A percentile compares a stretch with the other conserved stretches of the same genome.
Conservation (phyloP, 2,113 vertebrate genomes). For the Lophochroa leadbeateri region DNA sequence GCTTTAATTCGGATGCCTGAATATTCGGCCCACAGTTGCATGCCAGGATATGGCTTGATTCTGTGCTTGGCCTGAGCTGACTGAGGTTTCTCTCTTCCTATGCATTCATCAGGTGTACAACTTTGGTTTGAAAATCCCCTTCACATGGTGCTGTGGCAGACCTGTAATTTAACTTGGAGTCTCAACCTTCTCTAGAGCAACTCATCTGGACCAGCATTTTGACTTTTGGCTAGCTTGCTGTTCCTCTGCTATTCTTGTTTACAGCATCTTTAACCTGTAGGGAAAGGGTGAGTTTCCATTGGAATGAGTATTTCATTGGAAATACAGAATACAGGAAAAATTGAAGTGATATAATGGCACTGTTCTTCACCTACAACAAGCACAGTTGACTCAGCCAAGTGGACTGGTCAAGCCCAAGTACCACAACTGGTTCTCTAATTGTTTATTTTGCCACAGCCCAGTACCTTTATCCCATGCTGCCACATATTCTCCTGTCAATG, state of each 20-base stretch:
- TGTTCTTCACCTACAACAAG: neutral
- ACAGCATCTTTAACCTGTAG: neutral
- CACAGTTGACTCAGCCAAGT: neutral
- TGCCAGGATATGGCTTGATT: neutral
- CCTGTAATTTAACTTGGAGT: neutral
- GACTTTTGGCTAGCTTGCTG: neutral
- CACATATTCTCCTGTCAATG: neutral
- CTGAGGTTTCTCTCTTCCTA: neutral
- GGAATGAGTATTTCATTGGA: neutral
- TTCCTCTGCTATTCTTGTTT: neutral
- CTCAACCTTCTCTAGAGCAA: neutral
- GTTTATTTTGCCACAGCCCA: neutral
- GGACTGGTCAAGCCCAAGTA: neutral
- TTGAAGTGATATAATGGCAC: neutral
- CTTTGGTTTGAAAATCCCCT: neutral
- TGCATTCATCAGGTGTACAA: neutral
- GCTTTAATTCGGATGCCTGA: neutral
- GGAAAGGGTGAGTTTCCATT: neutral
- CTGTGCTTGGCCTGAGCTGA: accelerated
- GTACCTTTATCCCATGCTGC: neutral
- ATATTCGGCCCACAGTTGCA: neutral
- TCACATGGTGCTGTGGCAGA: accelerated
- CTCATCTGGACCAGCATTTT: neutral
- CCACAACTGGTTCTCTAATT: neutral
- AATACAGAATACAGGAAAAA: slow-evolving; percentile 12